Conservation (phyloP, 2,113 vertebrate genomes). For the Geococcyx californianus region DNA sequence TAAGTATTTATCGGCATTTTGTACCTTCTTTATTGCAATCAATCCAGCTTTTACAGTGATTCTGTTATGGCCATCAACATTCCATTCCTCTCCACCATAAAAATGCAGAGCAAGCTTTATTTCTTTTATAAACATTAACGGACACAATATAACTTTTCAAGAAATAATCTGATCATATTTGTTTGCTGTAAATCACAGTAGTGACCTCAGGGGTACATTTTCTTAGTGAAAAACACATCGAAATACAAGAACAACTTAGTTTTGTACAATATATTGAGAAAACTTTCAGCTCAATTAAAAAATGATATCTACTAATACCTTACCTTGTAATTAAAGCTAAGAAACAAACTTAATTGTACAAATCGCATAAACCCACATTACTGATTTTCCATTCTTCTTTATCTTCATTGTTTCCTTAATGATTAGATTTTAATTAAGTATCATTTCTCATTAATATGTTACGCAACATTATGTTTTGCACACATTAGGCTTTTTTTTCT, state of each 20-base stretch:
- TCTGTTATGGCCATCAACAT: slow-evolving; percentile 10
- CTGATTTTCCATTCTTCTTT: not conserved
- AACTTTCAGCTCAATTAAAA: not conserved
- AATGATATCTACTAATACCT: not conserved
- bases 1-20: not conserved
- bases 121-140: slow-evolving; percentile 26
- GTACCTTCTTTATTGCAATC: not conserved
- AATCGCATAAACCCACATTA: not conserved
- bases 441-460: not conserved
- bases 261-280: not conserved
- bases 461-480: not conserved
- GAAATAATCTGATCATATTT: slow-evolving; percentile 27
- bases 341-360: not conserved
- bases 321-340: slow-evolving; percentile 40
- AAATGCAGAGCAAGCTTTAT: not conserved
- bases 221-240: not conserved
- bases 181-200: not conserved
- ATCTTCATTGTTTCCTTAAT: slow-evolving; percentile 9
- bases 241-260: not conserved
- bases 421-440: slow-evolving; percentile 13
- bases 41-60: not conserved
- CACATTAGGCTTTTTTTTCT: not conserved
- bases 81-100: not conserved
- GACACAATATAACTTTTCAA: slow-evolving; percentile 1
- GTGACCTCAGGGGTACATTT: not conserved